Percentiles rank a stretch among this genome's conserved stretches.
Conservation (phyloP, 1,140 invertebrate species). For the Conopomorpha cramerella region DNA sequence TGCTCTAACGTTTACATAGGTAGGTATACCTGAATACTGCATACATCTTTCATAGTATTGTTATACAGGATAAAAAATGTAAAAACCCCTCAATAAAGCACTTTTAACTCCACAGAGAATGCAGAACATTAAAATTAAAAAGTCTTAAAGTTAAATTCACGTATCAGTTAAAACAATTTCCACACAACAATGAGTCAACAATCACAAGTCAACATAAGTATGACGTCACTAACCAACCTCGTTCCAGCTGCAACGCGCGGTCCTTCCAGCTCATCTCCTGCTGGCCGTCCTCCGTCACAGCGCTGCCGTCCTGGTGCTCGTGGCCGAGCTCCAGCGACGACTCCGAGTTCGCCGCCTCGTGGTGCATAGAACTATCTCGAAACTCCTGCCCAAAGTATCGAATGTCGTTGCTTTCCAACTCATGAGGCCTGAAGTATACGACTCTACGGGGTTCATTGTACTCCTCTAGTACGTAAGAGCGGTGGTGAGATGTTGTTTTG, state of each 20-base stretch:
- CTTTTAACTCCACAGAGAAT: too few species aligned
- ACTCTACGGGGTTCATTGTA: conserved; percentile 29
- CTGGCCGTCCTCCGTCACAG: conserved; percentile 29
- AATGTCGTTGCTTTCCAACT: conserved; percentile 16
- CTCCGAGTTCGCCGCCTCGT: conserved; percentile 31
- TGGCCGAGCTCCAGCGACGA: conserved; percentile 37
- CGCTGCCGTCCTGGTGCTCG: conserved; percentile 25
- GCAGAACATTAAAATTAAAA: too few species aligned
- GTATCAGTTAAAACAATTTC: too few species aligned
- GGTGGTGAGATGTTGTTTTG: conserved; percentile 50
- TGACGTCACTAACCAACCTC: conserved; percentile 29
- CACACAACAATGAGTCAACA: background rate
- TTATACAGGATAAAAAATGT: background rate
- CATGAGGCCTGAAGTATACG: conserved; percentile 34
- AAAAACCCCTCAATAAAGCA: background rate
- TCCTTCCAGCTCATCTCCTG: conserved; percentile 59
- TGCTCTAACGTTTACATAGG: too few species aligned
- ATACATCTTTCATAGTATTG: background rate
- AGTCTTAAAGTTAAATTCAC: too few species aligned
- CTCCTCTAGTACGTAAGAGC: conserved; percentile 45
- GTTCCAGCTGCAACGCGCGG: conserved; percentile 61
- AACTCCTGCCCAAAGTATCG: conserved; percentile 36
- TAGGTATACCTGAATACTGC: background rate
- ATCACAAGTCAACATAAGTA: background rate
- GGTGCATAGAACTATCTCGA: conserved; percentile 16